These are phyloP conservation scores for Gorsachius magnificus DNA, from an alignment of 2,797 vertebrate genomes.

Conservation along the genomic window DNA sequence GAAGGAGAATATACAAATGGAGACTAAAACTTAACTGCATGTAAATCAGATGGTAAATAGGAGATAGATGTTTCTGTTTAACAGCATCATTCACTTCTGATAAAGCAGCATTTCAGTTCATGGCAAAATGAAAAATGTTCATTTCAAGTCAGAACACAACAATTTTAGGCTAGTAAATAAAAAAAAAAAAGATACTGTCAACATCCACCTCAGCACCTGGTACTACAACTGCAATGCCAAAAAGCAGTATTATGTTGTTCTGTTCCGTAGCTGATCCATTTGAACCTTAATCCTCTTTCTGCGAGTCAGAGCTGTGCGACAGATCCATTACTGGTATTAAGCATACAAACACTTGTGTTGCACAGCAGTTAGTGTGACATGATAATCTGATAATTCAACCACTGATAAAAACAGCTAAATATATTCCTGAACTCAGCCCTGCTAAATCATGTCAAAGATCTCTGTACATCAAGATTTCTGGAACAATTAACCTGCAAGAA, in stretches of 20 bases:
- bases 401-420: background rate
- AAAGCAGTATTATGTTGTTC: background rate
- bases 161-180: background rate
- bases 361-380: background rate
- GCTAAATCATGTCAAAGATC: background rate
- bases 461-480: background rate
- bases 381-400: background rate
- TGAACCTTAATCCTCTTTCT: conserved; percentile 40
- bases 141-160: background rate
- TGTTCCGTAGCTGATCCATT: background rate
- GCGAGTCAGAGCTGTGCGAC: background rate
- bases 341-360: background rate
- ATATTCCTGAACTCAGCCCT: background rate
- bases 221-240: background rate
- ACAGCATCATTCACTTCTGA: background rate
- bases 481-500: background rate
- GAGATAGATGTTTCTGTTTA: background rate
- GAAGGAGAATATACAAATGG: background rate
- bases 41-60: background rate
- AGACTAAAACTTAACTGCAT: background rate
- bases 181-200: background rate
- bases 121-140: background rate
- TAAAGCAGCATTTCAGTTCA: background rate
- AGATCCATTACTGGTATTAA: conserved; percentile 7
- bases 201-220: background rate